These are phyloP conservation scores for Hipparchia semele DNA, from an alignment of 2,888 invertebrate species.

Conservation along the genomic window DNA sequence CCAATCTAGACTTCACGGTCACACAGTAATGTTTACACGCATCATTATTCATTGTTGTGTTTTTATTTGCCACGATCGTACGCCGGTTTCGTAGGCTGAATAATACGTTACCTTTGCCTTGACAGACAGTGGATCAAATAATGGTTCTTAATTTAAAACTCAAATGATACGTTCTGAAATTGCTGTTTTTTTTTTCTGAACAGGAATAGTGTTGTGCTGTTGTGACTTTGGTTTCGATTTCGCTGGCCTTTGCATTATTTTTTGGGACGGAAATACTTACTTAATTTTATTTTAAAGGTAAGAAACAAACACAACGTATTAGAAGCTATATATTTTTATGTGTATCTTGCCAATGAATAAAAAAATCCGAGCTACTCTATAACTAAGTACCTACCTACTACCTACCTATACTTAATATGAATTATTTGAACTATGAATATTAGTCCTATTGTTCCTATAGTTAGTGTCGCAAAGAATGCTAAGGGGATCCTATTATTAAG, in stretches of 20 bases:
- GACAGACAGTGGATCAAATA: slow-evolving; percentile 13
- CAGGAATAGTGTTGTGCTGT: neutral
- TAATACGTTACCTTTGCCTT: slow-evolving; percentile 9
- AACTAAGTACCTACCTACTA: no score
- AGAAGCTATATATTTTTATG: no score
- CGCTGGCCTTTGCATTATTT: neutral
- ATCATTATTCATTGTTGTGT: slow-evolving; percentile 49
- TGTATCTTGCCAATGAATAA: no score
- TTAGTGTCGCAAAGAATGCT: no score
- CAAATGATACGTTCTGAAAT: slow-evolving; percentile 5
- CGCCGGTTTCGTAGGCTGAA: slow-evolving; percentile 34
- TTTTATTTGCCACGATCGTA: slow-evolving; percentile 49
- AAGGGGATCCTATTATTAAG: no score
- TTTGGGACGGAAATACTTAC: neutral
- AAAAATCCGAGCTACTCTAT: no score
- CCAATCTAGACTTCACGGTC: slow-evolving; percentile 43
- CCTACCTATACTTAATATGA: no score
- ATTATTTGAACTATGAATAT: no score
- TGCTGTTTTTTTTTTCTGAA: slow-evolving; percentile 5
- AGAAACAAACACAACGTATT: neutral
- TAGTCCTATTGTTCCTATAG: no score
- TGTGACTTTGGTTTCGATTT: slow-evolving; percentile 1
- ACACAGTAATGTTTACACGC: slow-evolving; percentile 57
- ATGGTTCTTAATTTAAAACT: slow-evolving; percentile 6
- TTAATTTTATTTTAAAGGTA: neutral